Evolutionary conservation across 2,888 invertebrate genomes (phyloP).

Genomic region (Mongoloraphidia duomilia): DNA sequence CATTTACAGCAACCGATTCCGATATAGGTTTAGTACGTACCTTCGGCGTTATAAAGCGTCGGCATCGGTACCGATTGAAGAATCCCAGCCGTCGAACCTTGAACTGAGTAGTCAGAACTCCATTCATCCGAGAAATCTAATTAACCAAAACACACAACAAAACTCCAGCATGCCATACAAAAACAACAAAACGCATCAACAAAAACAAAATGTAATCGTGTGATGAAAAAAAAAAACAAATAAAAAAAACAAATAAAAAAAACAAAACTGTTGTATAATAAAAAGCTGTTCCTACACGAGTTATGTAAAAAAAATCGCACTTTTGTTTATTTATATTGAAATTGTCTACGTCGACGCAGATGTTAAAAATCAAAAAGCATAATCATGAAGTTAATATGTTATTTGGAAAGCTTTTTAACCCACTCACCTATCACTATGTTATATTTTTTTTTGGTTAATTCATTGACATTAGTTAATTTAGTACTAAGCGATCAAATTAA

Average conservation of each 20-base stretch:
- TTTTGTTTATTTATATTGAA: no score
- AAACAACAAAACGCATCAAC: slow-evolving; percentile 9
- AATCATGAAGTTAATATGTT: no score
- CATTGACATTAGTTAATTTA: no score
- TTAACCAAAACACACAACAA: slow-evolving; percentile 22
- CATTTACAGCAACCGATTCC: slow-evolving; percentile 4
- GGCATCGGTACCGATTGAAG: slow-evolving; percentile 61
- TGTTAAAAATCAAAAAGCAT: no score
- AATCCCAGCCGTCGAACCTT: slow-evolving; percentile 25
- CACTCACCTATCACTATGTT: no score
- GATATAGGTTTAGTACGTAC: slow-evolving; percentile 22
- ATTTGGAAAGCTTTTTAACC: no score
- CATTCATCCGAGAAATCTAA: slow-evolving; percentile 41
- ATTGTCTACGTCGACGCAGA: no score
- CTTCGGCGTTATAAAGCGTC: slow-evolving; percentile 64
- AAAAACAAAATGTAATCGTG: background rate
- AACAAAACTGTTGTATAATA: slow-evolving; percentile 1
- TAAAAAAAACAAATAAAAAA: slow-evolving; percentile 3
- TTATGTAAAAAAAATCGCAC: background rate
- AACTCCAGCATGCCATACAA: slow-evolving; percentile 11
- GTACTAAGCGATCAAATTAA: no score
- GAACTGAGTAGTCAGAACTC: slow-evolving; percentile 46
- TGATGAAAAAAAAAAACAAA: slow-evolving; percentile 7
- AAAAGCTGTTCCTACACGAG: background rate
- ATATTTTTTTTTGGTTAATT: no score